A percentile compares a stretch with the other conserved stretches of the same genome.
These are phyloP conservation scores for Eutrigla gurnardus DNA, from an alignment of 2,797 vertebrate species.

Conservation along the genomic window DNA sequence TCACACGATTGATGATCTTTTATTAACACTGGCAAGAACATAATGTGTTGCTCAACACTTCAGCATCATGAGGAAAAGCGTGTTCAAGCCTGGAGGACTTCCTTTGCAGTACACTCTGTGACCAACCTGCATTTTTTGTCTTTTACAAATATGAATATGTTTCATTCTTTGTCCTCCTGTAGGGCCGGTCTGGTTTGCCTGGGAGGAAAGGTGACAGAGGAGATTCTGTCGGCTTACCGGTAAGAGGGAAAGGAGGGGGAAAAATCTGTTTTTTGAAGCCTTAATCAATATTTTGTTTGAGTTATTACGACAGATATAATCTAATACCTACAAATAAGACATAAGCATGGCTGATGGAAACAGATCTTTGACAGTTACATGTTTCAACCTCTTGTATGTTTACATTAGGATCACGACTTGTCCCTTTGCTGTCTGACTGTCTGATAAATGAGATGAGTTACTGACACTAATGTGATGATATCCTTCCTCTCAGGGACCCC, in stretches of 20 bases:
- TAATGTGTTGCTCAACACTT: background rate
- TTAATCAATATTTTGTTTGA: background rate
- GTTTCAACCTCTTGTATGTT: background rate
- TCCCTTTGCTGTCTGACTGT: background rate
- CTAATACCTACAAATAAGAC: background rate
- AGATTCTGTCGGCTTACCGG: slow-evolving; percentile 78
- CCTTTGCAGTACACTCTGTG: too few species aligned
- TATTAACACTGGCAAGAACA: background rate
- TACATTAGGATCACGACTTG: background rate
- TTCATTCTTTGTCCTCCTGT: slow-evolving; percentile 23
- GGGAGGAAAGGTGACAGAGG: slow-evolving; percentile 91
- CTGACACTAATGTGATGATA: background rate
- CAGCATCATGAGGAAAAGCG: too few species aligned
- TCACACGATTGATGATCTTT: background rate
- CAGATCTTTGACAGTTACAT: too few species aligned
- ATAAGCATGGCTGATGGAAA: background rate
- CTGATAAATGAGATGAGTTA: background rate
- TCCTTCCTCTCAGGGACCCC: slow-evolving; percentile 81
- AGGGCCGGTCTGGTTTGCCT: slow-evolving; percentile 91
- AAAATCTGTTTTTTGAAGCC: background rate
- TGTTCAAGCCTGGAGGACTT: too few species aligned
- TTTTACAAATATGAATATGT: background rate
- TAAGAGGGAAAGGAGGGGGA: slow-evolving; percentile 69
- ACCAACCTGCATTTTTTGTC: background rate
- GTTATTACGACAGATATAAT: background rate